phyloP scores from a whole-genome alignment of 2,113 vertebrate species.

The Mus musculus region DNA sequence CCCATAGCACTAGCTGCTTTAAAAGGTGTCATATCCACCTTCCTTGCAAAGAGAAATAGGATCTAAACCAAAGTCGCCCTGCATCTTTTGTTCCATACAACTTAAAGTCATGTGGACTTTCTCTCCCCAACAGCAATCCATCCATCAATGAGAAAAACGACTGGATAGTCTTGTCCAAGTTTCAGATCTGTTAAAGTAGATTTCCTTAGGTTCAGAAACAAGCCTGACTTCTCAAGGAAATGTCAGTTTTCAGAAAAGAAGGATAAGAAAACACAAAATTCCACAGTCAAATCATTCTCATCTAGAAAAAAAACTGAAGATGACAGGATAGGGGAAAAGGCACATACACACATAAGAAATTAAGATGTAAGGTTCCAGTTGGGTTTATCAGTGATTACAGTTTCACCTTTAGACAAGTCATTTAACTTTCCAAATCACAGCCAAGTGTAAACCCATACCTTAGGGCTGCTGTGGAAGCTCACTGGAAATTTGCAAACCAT shows the following conservation, averaged over 20 bases:
- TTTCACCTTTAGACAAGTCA: neutral
- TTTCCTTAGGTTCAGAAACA: neutral
- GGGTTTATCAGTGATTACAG: neutral
- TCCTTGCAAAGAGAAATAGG: neutral
- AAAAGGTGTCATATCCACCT: constrained; percentile 34
- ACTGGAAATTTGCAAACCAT: neutral
- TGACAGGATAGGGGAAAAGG: neutral
- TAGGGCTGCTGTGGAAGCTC: neutral
- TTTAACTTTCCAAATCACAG: neutral
- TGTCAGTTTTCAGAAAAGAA: neutral
- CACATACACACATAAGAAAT: neutral
- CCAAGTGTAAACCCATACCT: neutral
- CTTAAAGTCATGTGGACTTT: constrained; percentile 31
- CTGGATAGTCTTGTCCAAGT: neutral
- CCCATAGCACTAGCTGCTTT: neutral
- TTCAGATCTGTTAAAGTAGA: constrained; percentile 14
- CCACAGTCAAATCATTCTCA: constrained; percentile 1
- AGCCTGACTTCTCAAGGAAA: neutral
- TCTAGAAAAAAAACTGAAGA: neutral
- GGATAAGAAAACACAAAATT: constrained; percentile 42
- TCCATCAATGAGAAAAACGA: neutral
- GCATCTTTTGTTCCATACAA: neutral
- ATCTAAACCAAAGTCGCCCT: neutral
- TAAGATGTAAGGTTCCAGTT: neutral
- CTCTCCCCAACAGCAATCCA: neutral